These are phyloP conservation scores for Morus bassanus DNA, from an alignment of 2,797 vertebrate genomes.

Conservation along the genomic window DNA sequence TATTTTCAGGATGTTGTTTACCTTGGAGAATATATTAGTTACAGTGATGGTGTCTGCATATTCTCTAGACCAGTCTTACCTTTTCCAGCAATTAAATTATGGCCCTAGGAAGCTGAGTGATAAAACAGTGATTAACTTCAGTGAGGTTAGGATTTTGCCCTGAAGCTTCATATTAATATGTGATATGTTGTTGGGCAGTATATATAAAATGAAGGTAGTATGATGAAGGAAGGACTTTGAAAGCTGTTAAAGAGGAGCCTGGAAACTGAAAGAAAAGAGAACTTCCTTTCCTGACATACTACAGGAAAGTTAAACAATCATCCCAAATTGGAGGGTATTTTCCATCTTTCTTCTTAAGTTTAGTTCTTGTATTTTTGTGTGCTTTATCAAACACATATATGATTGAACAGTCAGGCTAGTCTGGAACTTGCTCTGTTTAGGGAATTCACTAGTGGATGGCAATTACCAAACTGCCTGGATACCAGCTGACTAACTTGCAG, in stretches of 20 bases:
- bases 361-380: background rate
- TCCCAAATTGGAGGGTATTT: background rate
- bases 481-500: background rate
- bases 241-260: background rate
- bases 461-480: background rate
- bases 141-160: background rate
- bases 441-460: background rate
- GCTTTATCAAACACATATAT: accelerated
- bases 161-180: background rate
- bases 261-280: background rate
- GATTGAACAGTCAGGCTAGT: background rate
- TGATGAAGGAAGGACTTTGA: background rate
- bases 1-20: slow-evolving; percentile 38
- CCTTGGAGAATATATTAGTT: background rate
- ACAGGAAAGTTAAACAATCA: background rate
- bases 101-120: background rate
- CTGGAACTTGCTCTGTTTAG: background rate
- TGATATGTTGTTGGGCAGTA: background rate
- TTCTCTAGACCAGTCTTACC: background rate
- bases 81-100: background rate
- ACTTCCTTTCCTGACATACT: background rate
- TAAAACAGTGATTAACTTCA: background rate
- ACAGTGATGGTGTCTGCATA: background rate
- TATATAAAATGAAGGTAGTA: background rate
- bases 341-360: background rate